Conservation (phyloP, 2,797 vertebrate species). For the Acanthurus tractus region DNA sequence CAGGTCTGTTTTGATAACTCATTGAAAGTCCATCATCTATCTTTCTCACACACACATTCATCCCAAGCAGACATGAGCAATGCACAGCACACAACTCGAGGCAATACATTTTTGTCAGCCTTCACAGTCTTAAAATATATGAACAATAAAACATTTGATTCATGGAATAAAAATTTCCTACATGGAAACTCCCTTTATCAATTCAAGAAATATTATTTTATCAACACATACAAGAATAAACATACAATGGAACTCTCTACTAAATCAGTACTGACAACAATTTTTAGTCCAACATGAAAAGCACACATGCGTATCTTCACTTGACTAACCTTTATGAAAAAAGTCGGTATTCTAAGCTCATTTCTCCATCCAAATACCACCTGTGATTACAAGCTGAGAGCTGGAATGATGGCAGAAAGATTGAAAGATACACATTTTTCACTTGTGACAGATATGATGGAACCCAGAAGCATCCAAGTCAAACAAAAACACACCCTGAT, state of each 20-base stretch:
- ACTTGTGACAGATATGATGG: conserved; percentile 48
- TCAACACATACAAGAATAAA: background rate
- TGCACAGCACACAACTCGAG: background rate
- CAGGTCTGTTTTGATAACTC: conserved; percentile 61
- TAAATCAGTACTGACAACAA: background rate
- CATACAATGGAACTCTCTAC: background rate
- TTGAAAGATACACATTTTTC: conserved; percentile 41
- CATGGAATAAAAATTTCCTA: conserved; percentile 1
- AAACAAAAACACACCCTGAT: conserved; percentile 64
- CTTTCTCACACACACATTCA: background rate
- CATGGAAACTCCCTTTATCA: background rate
- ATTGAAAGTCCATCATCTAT: conserved; percentile 32
- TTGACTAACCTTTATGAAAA: background rate
- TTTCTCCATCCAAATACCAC: conserved; percentile 16
- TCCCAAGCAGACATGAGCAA: background rate
- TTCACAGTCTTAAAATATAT: conserved; percentile 3
- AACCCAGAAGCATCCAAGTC: conserved; percentile 61
- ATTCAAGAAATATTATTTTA: background rate
- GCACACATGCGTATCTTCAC: background rate
- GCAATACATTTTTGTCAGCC: background rate
- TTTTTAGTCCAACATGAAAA: background rate
- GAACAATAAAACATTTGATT: background rate
- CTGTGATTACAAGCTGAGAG: conserved; percentile 40
- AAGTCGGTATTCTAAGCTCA: background rate
- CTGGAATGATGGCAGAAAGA: conserved; percentile 24